These are phyloP conservation scores for Dipodomys stephensi DNA, from an alignment of 2,113 vertebrate genomes.

Conservation along the genomic window DNA sequence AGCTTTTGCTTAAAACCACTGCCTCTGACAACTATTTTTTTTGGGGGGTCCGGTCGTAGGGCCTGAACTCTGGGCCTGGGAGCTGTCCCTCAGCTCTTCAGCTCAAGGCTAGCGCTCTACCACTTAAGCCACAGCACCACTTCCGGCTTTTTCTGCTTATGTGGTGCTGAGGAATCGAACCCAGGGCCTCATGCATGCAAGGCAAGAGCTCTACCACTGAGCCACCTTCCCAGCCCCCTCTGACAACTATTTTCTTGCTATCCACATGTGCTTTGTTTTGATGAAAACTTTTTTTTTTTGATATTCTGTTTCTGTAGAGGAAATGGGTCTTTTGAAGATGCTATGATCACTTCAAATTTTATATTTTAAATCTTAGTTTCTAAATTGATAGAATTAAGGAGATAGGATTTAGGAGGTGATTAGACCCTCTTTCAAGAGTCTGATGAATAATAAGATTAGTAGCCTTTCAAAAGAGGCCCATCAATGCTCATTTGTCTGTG, in stretches of 20 bases:
- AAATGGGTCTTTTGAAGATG: neutral
- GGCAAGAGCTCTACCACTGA: no score
- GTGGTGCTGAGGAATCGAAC: no score
- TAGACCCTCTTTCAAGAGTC: neutral
- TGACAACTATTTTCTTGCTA: slow-evolving; percentile 38
- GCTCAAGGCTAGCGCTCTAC: no score
- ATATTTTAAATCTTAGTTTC: neutral
- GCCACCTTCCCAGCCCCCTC: neutral
- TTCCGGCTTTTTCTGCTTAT: no score
- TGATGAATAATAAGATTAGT: neutral
- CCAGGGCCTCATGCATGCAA: no score
- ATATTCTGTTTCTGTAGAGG: slow-evolving; percentile 50
- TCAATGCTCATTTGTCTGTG: neutral
- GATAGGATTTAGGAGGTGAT: neutral
- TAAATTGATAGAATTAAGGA: neutral
- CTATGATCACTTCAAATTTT: neutral
- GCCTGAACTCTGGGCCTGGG: no score
- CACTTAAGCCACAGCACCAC: no score
- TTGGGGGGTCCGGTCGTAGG: no score
- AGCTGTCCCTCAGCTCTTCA: no score
- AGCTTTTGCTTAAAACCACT: slow-evolving; percentile 44
- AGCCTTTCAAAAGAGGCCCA: neutral
- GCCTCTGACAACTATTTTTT: slow-evolving; percentile 9
- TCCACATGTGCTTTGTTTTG: slow-evolving; percentile 57
- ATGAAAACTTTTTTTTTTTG: slow-evolving; percentile 57